phyloP scores from a whole-genome alignment of 1,140 invertebrate species.

The Bilobella aurantiaca region DNA sequence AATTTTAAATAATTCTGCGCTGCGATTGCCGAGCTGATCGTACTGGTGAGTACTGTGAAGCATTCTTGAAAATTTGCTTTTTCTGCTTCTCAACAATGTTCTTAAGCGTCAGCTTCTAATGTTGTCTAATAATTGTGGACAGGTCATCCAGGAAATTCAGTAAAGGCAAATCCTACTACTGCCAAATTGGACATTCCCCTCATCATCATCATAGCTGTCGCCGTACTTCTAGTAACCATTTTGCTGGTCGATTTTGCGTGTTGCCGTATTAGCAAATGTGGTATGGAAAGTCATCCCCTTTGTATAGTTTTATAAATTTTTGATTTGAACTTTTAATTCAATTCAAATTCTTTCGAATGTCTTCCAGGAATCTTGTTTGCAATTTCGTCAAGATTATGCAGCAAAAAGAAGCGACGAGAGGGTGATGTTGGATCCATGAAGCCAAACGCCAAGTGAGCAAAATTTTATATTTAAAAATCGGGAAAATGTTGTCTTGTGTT shows the following conservation, averaged over 20 bases:
- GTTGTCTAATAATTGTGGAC: background rate
- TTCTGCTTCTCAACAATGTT: too few species aligned
- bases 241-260: slow-evolving; percentile 66
- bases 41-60: too few species aligned
- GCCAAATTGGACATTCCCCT: slow-evolving; percentile 55
- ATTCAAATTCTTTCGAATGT: slow-evolving; percentile 34
- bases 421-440: too few species aligned
- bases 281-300: slow-evolving; percentile 40
- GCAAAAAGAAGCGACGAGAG: slow-evolving; percentile 45
- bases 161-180: background rate
- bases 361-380: slow-evolving; percentile 62
- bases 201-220: slow-evolving; percentile 66
- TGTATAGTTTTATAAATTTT: background rate
- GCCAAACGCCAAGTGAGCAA: too few species aligned
- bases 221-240: slow-evolving; percentile 58
- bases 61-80: too few species aligned
- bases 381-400: slow-evolving; percentile 39
- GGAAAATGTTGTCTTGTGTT: too few species aligned
- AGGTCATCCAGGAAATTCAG: background rate
- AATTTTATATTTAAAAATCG: too few species aligned
- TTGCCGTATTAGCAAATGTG: slow-evolving; percentile 48
- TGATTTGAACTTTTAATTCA: background rate
- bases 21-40: too few species aligned
- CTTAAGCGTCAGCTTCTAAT: background rate
- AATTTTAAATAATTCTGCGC: too few species aligned